Conservation (phyloP, 1,140 invertebrate species). For the Marisa cornuarietis region DNA sequence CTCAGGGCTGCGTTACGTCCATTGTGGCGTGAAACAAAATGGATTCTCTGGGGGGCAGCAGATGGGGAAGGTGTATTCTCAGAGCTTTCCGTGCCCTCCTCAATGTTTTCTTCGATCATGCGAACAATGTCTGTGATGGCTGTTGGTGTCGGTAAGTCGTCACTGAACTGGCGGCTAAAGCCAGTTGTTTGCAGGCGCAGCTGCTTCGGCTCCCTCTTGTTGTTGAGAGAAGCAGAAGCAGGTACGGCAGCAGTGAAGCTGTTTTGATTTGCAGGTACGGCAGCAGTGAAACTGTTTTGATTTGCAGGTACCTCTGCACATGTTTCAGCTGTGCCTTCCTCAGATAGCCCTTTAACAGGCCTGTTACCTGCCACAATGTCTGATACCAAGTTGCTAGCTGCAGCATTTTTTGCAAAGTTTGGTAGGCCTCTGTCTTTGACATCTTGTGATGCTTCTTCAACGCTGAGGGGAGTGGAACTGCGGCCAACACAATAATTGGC, state of each 20-base stretch:
- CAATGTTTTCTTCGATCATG: conserved; percentile 58
- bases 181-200: conserved; percentile 44
- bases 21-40: conserved; percentile 23
- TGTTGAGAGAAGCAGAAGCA: conserved; percentile 18
- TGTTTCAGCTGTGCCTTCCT: too few relatives aligned
- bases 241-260: neutral
- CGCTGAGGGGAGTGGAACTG: conserved; percentile 7
- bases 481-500: conserved; percentile 27
- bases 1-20: conserved; percentile 20
- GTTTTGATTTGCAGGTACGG: too few relatives aligned
- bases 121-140: conserved; percentile 54
- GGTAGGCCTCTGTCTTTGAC: conserved; percentile 9
- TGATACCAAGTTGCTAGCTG: too few relatives aligned
- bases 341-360: too few relatives aligned
- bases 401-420: too few relatives aligned
- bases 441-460: neutral
- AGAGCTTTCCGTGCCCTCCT: conserved; percentile 38
- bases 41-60: conserved; percentile 12
- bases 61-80: conserved; percentile 27
- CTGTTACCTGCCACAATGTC: too few relatives aligned
- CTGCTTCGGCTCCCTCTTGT: conserved; percentile 25
- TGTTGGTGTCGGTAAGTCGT: conserved; percentile 58
- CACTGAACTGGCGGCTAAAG: conserved; percentile 59
- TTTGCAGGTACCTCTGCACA: too few relatives aligned
- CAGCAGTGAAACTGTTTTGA: too few relatives aligned